Conservation (phyloP, 2,888 invertebrate species). For the Euphydryas editha region DNA sequence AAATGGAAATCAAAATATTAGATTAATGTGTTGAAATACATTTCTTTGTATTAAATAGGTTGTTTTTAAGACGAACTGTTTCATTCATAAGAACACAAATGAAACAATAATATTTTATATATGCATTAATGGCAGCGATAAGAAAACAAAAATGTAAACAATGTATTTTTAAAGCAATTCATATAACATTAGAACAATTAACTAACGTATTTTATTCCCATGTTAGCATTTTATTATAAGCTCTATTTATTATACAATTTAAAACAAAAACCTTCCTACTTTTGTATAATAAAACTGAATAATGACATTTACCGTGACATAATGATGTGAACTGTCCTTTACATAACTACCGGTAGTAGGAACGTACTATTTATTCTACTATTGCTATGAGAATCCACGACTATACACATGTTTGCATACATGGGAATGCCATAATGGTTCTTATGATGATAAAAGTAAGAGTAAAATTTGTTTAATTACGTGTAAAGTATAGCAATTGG, state of each 20-base stretch:
- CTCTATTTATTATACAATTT: not conserved
- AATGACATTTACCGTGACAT: conserved; percentile 2
- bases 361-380: conserved; percentile 26
- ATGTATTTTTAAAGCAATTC: not conserved
- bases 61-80: too few relatives aligned
- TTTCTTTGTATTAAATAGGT: too few relatives aligned
- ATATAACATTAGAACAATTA: not conserved
- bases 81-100: too few relatives aligned
- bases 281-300: conserved; percentile 1
- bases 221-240: conserved; percentile 4
- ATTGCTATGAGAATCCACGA: conserved; percentile 23
- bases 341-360: conserved; percentile 22
- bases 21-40: too few relatives aligned
- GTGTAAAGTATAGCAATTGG: conserved; percentile 30
- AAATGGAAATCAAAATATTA: too few relatives aligned
- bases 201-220: not conserved
- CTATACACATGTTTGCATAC: conserved; percentile 11
- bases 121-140: not conserved
- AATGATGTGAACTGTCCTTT: conserved; percentile 30
- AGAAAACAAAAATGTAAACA: conserved; percentile 1
- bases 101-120: not conserved
- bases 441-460: conserved; percentile 14
- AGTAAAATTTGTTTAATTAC: conserved; percentile 16
- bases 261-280: not conserved
- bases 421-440: conserved; percentile 8